Evolutionary conservation across 92 coral and sea anemone genomes (phyloP).

Genomic region (Virgularia gustaviana): DNA sequence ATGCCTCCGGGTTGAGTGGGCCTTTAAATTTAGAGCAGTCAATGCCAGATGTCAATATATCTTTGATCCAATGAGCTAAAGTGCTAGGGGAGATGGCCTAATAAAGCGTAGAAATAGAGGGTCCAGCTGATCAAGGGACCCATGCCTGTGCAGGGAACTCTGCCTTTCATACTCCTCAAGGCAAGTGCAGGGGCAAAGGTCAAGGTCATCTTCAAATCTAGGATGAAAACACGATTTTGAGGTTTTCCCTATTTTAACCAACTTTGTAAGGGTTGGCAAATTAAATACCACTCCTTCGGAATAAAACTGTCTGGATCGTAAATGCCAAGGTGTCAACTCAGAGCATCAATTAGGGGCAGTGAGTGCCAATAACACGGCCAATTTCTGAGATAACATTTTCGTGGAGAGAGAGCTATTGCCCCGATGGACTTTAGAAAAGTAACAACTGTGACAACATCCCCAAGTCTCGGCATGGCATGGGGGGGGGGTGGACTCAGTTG

Average conservation of each 20-base stretch:
- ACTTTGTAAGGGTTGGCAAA: neutral
- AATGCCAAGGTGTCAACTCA: neutral
- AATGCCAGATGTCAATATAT: slow-evolving; percentile 6
- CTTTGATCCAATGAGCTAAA: slow-evolving; percentile 12
- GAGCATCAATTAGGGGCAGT: neutral
- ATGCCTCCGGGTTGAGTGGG: neutral
- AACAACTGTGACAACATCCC: too few species aligned
- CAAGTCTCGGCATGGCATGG: slow-evolving; percentile 4
- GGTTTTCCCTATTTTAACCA: neutral
- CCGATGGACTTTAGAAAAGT: neutral
- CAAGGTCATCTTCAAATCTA: neutral
- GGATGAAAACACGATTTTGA: neutral
- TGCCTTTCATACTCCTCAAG: slow-evolving; percentile 16
- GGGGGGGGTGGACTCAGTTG: slow-evolving; percentile 10
- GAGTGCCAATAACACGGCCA: neutral
- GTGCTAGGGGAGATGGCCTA: slow-evolving; percentile 13
- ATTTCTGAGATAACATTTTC: neutral
- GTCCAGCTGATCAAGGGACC: neutral
- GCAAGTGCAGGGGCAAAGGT: slow-evolving; percentile 5
- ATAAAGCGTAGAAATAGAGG: neutral
- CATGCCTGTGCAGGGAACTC: neutral
- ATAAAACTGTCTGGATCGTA: neutral
- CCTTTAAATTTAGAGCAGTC: neutral
- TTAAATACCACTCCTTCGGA: neutral
- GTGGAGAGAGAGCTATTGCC: neutral